Conservation (phyloP, 2,113 vertebrate genomes). For the Cygnus buccinator region DNA sequence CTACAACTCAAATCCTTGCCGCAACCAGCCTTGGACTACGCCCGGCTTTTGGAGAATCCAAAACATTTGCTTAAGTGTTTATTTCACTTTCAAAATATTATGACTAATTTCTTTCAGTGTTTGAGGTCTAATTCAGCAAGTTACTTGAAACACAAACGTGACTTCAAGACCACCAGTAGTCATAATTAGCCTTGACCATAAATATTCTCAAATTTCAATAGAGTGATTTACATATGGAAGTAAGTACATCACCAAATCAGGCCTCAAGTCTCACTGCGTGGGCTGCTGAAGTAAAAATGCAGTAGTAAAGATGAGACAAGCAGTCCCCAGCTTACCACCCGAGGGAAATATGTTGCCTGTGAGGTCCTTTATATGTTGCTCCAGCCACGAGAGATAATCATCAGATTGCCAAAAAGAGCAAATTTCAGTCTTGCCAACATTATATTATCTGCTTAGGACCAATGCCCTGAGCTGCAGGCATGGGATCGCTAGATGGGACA, state of each 20-base stretch:
- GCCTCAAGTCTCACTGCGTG: background rate
- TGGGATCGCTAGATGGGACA: background rate
- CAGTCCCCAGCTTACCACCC: background rate
- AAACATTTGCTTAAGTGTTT: constrained; percentile 39
- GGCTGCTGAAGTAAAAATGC: background rate
- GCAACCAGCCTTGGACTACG: background rate
- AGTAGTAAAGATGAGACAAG: background rate
- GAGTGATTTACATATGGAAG: background rate
- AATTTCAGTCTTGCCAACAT: background rate
- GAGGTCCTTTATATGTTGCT: background rate
- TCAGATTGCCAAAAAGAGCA: background rate
- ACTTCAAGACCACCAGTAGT: constrained; percentile 36
- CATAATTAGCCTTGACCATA: background rate
- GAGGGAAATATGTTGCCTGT: background rate
- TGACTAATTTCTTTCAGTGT: constrained; percentile 38
- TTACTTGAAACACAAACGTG: background rate
- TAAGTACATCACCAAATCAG: constrained; percentile 10
- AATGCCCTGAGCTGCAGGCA: background rate
- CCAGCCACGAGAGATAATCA: background rate
- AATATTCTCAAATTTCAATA: constrained; percentile 21
- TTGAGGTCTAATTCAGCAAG: constrained; percentile 3
- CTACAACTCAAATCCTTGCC: background rate
- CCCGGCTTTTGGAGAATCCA: background rate
- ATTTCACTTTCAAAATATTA: constrained; percentile 60
- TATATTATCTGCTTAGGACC: background rate